Base-by-base conservation (phyloP, 2,797 vertebrate species). In the Glossophaga mutica region DNA sequence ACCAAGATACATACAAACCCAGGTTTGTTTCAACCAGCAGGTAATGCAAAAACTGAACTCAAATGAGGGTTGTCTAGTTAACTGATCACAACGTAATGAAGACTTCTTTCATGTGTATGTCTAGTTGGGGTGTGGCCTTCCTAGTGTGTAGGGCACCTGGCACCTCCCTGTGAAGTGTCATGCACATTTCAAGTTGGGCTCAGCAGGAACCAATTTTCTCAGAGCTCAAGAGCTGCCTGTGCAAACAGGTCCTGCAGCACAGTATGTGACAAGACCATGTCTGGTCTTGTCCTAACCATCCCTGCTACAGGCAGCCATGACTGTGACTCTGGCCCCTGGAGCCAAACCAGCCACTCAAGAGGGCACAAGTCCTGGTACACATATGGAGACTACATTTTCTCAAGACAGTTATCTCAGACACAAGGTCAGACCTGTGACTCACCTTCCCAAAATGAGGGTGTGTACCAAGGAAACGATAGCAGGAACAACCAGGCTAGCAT, bases 191-290 rank as follows among this genome's bases (percentile, higher is more conserved):
- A 16, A 19, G 46, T n/a, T 18, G 26, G 68, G 77, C 44, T 57
- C 39, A 29, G 88, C 95, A 91, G 90, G 92, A 79, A 67, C 78
- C 71, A 92, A 89, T 90, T 32, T 94, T 87, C 78, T 94, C 79
- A 65, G 65, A 73, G 70, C 57, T 22, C 22, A 57, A 11, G 6
- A 57, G 70, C 24, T 67, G 57, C 46, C 48, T 37, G 24, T 68
- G 79, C 73, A 26, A 46, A 39, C 18, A 68, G 71, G 71, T 15
- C 37, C 90, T 3, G 26, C 6, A 18, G 26, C 4, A 19, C 39
- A 81, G 55, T 48, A 55, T 42, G 26, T 6, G 11, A 52, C 10
- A 32, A 37, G 57, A 46, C 26, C 15, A 18, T 0, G 11, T 21
- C 16, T 21, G 5, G 46, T 71, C 57, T 29, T 29, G 57, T 32